phyloP scores from a whole-genome alignment of 2,113 vertebrate species.

The Halcyon senegalensis region DNA sequence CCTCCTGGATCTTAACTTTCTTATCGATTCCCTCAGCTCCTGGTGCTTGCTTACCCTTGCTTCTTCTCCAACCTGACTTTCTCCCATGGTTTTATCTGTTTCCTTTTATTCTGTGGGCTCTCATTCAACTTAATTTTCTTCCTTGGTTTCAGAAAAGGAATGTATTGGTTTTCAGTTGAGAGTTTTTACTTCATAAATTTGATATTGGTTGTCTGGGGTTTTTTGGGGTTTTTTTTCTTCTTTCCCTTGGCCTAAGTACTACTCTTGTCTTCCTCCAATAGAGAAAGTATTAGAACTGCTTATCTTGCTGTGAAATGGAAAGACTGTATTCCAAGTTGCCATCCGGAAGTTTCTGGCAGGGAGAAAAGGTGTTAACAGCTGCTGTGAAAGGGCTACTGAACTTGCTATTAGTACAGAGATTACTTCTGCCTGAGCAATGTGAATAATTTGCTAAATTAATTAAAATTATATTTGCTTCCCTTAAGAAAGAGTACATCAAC shows the following conservation, averaged over 20 bases:
- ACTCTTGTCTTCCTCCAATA: neutral
- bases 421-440: conserved; percentile 15
- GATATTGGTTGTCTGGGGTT: neutral
- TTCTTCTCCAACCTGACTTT: neutral
- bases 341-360: conserved; percentile 49
- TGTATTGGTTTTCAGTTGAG: neutral
- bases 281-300: neutral
- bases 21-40: neutral
- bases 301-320: conserved; percentile 29
- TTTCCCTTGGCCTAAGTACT: neutral
- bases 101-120: conserved; percentile 19
- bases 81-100: conserved; percentile 2
- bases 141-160: conserved; percentile 7
- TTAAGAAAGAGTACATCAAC: neutral
- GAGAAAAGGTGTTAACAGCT: conserved; percentile 54
- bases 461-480: neutral
- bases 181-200: conserved; percentile 7
- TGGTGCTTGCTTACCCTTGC: neutral
- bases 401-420: neutral
- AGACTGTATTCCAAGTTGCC: neutral
- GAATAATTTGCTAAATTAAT: conserved; percentile 35
- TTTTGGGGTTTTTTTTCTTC: fast-evolving
- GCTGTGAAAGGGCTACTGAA: conserved; percentile 10
- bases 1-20: neutral
- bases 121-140: neutral